Percentiles rank a stretch among this genome's conserved stretches.
These are phyloP conservation scores for Meteorus sp. DNA, from an alignment of 1,140 invertebrate species.

Conservation along the genomic window DNA sequence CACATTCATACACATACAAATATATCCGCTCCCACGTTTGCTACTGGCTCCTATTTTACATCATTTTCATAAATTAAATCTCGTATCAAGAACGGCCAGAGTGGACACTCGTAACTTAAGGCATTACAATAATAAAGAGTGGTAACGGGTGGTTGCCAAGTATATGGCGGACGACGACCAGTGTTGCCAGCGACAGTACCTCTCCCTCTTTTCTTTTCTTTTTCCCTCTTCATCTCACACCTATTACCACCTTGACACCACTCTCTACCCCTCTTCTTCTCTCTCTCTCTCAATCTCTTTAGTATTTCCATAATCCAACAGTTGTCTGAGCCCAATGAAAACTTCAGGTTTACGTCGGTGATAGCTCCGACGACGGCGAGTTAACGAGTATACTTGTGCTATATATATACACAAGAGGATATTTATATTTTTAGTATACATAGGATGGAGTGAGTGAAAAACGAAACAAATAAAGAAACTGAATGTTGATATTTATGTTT, in stretches of 20 bases:
- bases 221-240: too few species aligned
- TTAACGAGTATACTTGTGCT: slow-evolving; percentile 10
- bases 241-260: too few species aligned
- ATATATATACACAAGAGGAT: background rate
- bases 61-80: slow-evolving; percentile 47
- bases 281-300: slow-evolving; percentile 7
- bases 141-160: slow-evolving; percentile 20
- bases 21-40: background rate
- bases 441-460: too few species aligned
- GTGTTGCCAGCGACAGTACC: slow-evolving; percentile 1
- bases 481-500: background rate
- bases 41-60: slow-evolving; percentile 39
- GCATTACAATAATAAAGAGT: slow-evolving; percentile 57
- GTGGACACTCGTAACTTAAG: slow-evolving; percentile 45
- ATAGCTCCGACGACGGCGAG: background rate
- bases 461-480: background rate
- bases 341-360: slow-evolving; percentile 42
- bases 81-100: slow-evolving; percentile 37
- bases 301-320: slow-evolving; percentile 52
- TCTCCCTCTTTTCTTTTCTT: background rate
- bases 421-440: too few species aligned
- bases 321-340: slow-evolving; percentile 42
- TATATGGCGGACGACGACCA: slow-evolving; percentile 6
- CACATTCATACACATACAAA: too few species aligned
- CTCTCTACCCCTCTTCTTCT: too few species aligned